Evolutionary conservation across 2,797 vertebrate species (phyloP).

Genomic region (Cuculus canorus): DNA sequence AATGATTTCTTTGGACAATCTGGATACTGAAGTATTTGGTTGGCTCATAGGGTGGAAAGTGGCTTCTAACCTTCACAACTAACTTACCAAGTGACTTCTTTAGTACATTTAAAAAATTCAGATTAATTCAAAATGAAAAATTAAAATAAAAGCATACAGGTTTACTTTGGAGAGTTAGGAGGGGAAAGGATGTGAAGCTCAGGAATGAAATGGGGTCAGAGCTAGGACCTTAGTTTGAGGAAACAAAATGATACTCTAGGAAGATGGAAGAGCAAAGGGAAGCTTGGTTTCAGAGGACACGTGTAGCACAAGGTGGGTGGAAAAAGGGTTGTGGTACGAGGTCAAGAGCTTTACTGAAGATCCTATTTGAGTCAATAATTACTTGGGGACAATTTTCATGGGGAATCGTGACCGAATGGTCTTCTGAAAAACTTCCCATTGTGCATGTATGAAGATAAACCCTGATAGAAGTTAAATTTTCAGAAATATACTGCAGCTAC

Average conservation of each 20-base stretch:
- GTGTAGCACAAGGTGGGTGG: accelerated
- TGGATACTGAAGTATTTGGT: neutral
- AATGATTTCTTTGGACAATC: neutral
- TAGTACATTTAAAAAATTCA: neutral
- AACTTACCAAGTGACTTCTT: neutral
- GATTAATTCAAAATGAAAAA: neutral
- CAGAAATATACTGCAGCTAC: accelerated
- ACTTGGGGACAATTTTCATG: neutral
- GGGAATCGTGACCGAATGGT: neutral
- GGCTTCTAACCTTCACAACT: neutral
- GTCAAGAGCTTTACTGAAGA: neutral
- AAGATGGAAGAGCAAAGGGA: neutral
- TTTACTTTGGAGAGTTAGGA: no score
- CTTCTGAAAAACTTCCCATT: neutral
- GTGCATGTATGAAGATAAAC: neutral
- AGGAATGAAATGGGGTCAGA: neutral
- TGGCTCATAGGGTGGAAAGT: neutral
- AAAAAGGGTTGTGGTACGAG: neutral
- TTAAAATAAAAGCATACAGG: neutral
- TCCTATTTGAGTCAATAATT: neutral
- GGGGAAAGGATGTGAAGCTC: neutral
- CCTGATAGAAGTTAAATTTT: neutral
- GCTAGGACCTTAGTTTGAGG: neutral
- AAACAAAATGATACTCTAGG: neutral
- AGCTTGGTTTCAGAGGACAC: neutral